Evolutionary conservation across 2,797 vertebrate genomes (phyloP).

Genomic region (Sciurus carolinensis): DNA sequence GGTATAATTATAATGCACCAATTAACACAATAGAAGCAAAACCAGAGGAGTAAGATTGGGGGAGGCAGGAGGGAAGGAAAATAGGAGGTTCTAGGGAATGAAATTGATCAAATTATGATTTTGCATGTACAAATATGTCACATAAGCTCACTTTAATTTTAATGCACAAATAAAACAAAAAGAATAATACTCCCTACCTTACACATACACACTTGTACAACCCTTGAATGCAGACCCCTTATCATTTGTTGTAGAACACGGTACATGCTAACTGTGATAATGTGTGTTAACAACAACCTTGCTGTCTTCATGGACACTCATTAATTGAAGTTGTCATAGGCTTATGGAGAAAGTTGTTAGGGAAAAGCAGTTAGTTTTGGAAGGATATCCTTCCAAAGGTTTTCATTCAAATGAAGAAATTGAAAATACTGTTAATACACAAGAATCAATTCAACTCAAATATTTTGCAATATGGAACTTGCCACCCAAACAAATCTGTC

Average conservation of each 20-base stretch:
- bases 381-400: not conserved
- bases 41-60: too few species aligned
- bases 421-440: not conserved
- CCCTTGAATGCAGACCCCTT: not conserved
- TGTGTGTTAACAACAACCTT: not conserved
- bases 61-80: too few species aligned
- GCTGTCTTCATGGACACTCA: not conserved
- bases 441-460: not conserved
- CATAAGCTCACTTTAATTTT: too few species aligned
- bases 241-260: not conserved
- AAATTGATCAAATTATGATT: too few species aligned
- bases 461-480: not conserved
- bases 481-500: not conserved
- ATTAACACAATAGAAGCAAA: too few species aligned
- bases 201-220: not conserved
- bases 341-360: not conserved
- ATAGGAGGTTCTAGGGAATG: too few species aligned
- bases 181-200: not conserved
- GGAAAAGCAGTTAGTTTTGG: not conserved
- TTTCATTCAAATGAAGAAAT: not conserved
- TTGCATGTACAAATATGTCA: too few species aligned
- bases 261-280: not conserved
- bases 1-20: too few species aligned
- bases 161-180: too few species aligned
- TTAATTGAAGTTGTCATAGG: not conserved